Conservation (phyloP, 2,888 invertebrate species). For the Phytoseiulus persimilis region DNA sequence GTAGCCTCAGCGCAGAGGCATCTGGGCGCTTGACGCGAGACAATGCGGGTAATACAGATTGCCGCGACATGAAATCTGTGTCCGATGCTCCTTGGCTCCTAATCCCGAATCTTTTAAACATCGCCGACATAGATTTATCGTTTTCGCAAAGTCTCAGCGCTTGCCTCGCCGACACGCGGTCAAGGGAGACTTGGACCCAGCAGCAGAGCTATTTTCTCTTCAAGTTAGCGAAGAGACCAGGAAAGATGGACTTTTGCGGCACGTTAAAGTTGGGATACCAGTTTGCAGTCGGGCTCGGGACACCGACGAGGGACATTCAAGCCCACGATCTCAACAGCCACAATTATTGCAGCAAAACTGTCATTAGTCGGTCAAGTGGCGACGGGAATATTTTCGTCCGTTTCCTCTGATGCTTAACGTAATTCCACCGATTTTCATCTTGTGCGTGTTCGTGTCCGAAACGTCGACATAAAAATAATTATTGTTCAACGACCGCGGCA, state of each 20-base stretch:
- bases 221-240: neutral
- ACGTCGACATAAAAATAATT: slow-evolving; percentile 5
- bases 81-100: neutral
- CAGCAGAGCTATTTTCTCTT: too few species aligned
- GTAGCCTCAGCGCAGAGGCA: neutral
- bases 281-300: neutral
- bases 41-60: neutral
- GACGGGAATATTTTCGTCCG: neutral
- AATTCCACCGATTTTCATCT: neutral
- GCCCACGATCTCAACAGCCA: neutral
- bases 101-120: neutral
- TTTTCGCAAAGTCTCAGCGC: neutral
- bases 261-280: neutral
- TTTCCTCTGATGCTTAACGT: neutral
- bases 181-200: neutral
- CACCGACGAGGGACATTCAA: too few species aligned
- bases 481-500: neutral
- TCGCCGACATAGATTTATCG: neutral
- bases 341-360: neutral
- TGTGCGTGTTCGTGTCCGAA: neutral
- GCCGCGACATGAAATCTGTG: neutral
- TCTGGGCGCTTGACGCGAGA: neutral
- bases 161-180: neutral
- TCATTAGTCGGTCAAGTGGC: neutral
- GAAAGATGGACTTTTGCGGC: neutral